These are phyloP conservation scores for Leiothrix lutea DNA, from an alignment of 2,113 vertebrate genomes.

Conservation along the genomic window DNA sequence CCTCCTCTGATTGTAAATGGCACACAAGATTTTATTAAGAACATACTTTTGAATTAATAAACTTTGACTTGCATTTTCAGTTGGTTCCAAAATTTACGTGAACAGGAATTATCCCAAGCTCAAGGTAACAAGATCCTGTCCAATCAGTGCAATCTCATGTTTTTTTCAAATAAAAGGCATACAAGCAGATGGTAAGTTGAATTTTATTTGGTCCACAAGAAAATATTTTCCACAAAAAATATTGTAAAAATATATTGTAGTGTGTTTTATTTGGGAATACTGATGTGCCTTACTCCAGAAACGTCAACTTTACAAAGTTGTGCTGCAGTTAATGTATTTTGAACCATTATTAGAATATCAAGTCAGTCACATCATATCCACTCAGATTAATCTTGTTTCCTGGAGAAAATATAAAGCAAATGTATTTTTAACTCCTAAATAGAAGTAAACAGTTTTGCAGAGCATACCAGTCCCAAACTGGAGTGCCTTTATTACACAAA, in stretches of 20 bases:
- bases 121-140: neutral
- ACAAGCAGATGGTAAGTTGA: conserved; percentile 41
- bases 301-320: conserved; percentile 15
- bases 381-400: neutral
- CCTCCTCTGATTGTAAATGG: neutral
- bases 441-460: conserved; percentile 26
- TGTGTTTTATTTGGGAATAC: conserved; percentile 21
- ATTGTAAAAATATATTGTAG: conserved; percentile 67
- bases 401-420: neutral
- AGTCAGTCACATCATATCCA: neutral
- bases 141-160: neutral
- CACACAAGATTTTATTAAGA: neutral
- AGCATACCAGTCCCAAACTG: neutral
- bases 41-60: neutral
- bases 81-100: neutral
- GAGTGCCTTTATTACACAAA: neutral
- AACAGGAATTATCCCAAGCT: neutral
- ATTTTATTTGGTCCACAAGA: conserved; percentile 73
- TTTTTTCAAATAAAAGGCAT: conserved; percentile 36
- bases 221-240: conserved; percentile 71
- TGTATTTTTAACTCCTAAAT: conserved; percentile 19
- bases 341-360: neutral
- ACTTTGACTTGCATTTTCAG: neutral
- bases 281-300: conserved; percentile 7
- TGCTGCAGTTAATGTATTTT: neutral